These are phyloP conservation scores for Echiichthys vipera DNA, from an alignment of 2,797 vertebrate genomes.

Conservation along the genomic window DNA sequence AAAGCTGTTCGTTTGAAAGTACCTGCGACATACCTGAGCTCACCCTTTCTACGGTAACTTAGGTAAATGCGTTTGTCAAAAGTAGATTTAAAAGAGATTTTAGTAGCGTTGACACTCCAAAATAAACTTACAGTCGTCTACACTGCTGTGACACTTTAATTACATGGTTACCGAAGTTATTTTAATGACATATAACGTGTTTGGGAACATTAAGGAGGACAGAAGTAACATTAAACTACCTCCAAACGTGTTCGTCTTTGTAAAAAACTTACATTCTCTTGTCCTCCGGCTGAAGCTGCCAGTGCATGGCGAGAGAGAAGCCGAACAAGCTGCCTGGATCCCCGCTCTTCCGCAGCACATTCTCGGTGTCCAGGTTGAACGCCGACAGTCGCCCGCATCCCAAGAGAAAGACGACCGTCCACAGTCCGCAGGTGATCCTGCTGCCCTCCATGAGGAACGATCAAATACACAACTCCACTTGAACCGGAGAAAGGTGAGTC, in stretches of 20 bases:
- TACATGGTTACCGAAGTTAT: slow-evolving; percentile 6
- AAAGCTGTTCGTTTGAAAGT: background rate
- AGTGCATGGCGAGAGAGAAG: slow-evolving; percentile 80
- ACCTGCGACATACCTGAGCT: slow-evolving; percentile 63
- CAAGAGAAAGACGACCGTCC: slow-evolving; percentile 60
- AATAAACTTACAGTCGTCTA: background rate
- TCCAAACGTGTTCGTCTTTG: background rate
- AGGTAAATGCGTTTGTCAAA: background rate
- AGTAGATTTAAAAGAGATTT: background rate
- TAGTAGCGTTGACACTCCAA: background rate
- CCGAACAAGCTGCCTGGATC: slow-evolving; percentile 88
- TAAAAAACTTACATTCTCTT: slow-evolving; percentile 86
- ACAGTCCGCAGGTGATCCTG: slow-evolving; percentile 49
- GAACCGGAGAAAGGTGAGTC: slow-evolving; percentile 13
- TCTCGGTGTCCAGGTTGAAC: slow-evolving; percentile 90
- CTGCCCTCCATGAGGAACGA: slow-evolving; percentile 50
- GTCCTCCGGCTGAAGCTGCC: slow-evolving; percentile 86
- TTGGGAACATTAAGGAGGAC: background rate
- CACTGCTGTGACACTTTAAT: slow-evolving; percentile 19
- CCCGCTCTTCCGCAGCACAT: slow-evolving; percentile 84
- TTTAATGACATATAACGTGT: background rate
- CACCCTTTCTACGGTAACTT: background rate
- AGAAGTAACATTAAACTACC: background rate
- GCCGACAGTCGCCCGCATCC: slow-evolving; percentile 69
- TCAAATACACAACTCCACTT: background rate